Evolutionary conservation across 2,888 invertebrate species (phyloP), one percentile per base, ranked within the genome.

Genomic region (Thymelicus lineola): DNA sequence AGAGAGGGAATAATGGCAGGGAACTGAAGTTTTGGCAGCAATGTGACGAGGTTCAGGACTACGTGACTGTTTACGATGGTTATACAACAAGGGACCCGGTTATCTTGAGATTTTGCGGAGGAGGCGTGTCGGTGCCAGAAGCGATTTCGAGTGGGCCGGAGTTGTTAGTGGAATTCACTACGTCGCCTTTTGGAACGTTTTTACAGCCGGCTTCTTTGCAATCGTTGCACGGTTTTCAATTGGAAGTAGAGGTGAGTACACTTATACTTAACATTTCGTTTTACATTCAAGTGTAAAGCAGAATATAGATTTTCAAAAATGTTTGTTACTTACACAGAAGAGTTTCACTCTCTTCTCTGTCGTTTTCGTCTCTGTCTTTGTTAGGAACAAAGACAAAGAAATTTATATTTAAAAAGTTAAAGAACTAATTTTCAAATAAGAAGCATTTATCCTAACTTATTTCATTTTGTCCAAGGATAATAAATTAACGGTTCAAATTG

Each of bases 131-230:
- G 5, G 96, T 98, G 67, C 98, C 98, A 12, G 96, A 97, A 82
- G 96, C 98, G 45, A 96, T 97, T 77, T 97, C 97, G 75, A 98
- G 97, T 84, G 97, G 98, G 0, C 97, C 97, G 72, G 98, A 98
- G 88, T 94, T 98, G 78, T 94, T 98, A 75, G 97, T 98, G 38
- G 98, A 98, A 91, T 98, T 98, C 86, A 97, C 97, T 72, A 97
- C 98, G 58, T 98, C 98, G 20, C 97, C 98, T 7, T 98, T 96
- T 85, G 98, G 98, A 76, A 98, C 98, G 75, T 97, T 98, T 88
- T 94, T 97, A 76, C 96, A 97, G 86, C 97, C 97, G 5, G 95
- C 96, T 15, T 96, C 97, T 36, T 94, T 95, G 70, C 96, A 97
- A 85, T 96, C 97, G 2, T 93, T 98, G 61, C 97, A 98, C 85